Base-by-base conservation (phyloP, 2,797 vertebrate species). In the Myripristis jacobus region DNA sequence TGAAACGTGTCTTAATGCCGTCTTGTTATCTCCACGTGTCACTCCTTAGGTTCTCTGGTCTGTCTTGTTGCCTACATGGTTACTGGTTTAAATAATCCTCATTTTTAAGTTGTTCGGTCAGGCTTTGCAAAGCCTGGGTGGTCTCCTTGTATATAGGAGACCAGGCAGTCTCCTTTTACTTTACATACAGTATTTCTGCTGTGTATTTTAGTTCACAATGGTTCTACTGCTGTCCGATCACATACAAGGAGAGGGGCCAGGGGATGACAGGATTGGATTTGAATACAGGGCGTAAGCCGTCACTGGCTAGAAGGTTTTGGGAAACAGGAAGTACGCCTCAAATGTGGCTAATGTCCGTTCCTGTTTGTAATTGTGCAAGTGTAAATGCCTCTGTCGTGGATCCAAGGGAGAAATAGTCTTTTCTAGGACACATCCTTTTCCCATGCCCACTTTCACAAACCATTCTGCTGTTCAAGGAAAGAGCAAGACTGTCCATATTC, bases 311-410 rank as follows among this genome's bases (percentile, higher is more conserved):
- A 83, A 63, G 77, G 78, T 86, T 77, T 82, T 74, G 72, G 69
- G 43, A 87, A 85, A 87, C 86, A 87, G 82, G 80, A 91, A 79
- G 52, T 44, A 43, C 79, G 86, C 85, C 88, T 82, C 41, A 75
- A 80, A 73, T 77, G 75, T 76, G 82, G 84, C 89, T 74, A 25
- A 56, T 70, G 82, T 91, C 80, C 53, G 69, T 79, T 89, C 83
- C 83, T 80, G 85, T 84, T 87, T 86, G 47, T 62, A 85, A 83
- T 93, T 93, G 91, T 93, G 92, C 90, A 88, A 91, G 86, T 87
- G 86, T 85, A 77, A 87, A 89, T 90, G 84, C 82, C 84, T 89
- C 82, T 86, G 87, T 86, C 80, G 73, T 87, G 88, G 87, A 89
- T 87, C 79, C 78, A 80, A 85, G 87, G 90, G 87, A 86, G 87